These are phyloP conservation scores for Grapholita molesta DNA, from an alignment of 1,140 invertebrate genomes.

Conservation along the genomic window DNA sequence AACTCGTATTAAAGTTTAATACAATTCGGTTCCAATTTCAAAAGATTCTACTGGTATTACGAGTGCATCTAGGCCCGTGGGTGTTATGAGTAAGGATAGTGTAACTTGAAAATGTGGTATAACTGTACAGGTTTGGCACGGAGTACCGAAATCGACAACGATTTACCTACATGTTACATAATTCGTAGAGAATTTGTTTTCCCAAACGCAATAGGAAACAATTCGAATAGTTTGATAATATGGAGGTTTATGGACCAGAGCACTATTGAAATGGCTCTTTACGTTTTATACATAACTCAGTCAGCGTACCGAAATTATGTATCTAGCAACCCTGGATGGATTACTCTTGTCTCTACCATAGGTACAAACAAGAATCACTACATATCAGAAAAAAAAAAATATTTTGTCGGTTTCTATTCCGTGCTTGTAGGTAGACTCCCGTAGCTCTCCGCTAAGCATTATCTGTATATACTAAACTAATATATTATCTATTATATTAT, in stretches of 20 bases:
- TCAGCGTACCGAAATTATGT: background rate
- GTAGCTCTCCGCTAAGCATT: constrained; percentile 11
- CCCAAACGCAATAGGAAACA: background rate
- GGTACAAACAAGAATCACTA: background rate
- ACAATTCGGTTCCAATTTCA: too few relatives aligned
- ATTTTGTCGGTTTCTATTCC: constrained; percentile 30
- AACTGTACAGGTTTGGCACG: background rate
- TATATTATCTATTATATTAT: background rate
- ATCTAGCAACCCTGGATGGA: background rate
- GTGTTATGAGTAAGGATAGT: too few relatives aligned
- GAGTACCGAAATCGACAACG: background rate
- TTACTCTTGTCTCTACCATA: background rate
- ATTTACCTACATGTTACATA: background rate
- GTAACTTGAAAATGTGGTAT: background rate
- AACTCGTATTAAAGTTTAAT: too few relatives aligned
- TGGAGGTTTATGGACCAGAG: background rate
- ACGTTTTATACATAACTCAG: background rate
- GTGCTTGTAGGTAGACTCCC: background rate
- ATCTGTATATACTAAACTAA: background rate
- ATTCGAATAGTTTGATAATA: background rate
- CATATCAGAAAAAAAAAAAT: constrained; percentile 25
- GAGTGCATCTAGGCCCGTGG: too few relatives aligned
- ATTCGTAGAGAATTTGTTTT: background rate
- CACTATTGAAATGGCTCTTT: background rate
- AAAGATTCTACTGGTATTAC: too few relatives aligned